phyloP scores from a whole-genome alignment of 1,140 invertebrate genomes.

The Eurosta solidaginis region DNA sequence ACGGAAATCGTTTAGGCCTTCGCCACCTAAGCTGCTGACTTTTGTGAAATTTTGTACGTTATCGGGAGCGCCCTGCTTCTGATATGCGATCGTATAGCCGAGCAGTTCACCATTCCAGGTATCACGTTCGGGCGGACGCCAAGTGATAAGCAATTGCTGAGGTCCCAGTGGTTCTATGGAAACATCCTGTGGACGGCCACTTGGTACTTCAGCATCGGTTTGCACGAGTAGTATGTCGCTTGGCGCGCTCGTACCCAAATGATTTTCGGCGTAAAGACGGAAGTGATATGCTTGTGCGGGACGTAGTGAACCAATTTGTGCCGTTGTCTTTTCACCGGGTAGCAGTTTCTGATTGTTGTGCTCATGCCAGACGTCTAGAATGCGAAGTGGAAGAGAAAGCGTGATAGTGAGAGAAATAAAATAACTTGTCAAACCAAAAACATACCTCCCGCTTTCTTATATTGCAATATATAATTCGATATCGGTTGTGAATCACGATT shows the following conservation, averaged over 20 bases:
- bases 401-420: not conserved
- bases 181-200: conserved; percentile 75
- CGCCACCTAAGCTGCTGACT: conserved; percentile 61
- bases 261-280: conserved; percentile 70
- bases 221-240: conserved; percentile 67
- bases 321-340: conserved; percentile 64
- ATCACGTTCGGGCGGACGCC: conserved; percentile 76
- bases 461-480: conserved; percentile 67
- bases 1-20: conserved; percentile 65
- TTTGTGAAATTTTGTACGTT: conserved; percentile 61
- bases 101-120: conserved; percentile 81
- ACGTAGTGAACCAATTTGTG: conserved; percentile 65
- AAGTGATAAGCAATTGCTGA: conserved; percentile 77
- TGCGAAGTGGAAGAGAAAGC: not conserved
- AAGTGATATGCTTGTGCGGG: conserved; percentile 72
- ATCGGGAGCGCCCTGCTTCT: conserved; percentile 62
- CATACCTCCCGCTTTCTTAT: conserved; percentile 66
- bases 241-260: conserved; percentile 68
- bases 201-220: conserved; percentile 71
- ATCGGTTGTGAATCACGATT: conserved; percentile 63
- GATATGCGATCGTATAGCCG: conserved; percentile 74
- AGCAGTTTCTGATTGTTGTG: conserved; percentile 63
- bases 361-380: conserved; percentile 64
- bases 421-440: conserved; percentile 18
- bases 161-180: conserved; percentile 75